phyloP scores from a whole-genome alignment of 2,113 vertebrate genomes.

The Origma solitaria region DNA sequence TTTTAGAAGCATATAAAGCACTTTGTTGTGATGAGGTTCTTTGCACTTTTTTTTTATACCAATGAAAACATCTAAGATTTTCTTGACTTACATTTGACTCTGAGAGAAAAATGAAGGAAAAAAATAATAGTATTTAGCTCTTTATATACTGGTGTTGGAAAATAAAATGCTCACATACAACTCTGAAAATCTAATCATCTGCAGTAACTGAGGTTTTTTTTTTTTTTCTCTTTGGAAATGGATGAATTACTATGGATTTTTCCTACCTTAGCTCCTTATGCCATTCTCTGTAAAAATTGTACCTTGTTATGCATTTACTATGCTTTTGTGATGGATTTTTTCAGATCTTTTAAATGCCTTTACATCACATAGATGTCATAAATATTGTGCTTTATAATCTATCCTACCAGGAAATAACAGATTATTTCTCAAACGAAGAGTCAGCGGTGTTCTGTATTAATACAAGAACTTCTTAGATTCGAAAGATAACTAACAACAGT shows the following conservation, averaged over 20 bases:
- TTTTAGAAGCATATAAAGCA: not conserved
- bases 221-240: not conserved
- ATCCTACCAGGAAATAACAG: not conserved
- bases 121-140: not conserved
- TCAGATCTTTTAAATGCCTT: not conserved
- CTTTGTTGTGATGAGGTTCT: not conserved
- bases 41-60: not conserved
- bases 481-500: not conserved
- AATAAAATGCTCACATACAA: not conserved
- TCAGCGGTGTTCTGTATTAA: not conserved
- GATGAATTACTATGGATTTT: not conserved
- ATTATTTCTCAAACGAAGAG: slow-evolving; percentile 20
- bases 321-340: not conserved
- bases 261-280: not conserved
- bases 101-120: not conserved
- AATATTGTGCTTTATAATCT: slow-evolving; percentile 15
- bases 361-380: not conserved
- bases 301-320: not conserved
- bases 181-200: not conserved
- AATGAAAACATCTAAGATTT: not conserved
- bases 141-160: not conserved
- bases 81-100: not conserved
- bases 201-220: not conserved
- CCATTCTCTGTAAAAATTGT: not conserved
- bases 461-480: not conserved